phyloP scores from a whole-genome alignment of 2,888 invertebrate species.

The Homarus gammarus region DNA sequence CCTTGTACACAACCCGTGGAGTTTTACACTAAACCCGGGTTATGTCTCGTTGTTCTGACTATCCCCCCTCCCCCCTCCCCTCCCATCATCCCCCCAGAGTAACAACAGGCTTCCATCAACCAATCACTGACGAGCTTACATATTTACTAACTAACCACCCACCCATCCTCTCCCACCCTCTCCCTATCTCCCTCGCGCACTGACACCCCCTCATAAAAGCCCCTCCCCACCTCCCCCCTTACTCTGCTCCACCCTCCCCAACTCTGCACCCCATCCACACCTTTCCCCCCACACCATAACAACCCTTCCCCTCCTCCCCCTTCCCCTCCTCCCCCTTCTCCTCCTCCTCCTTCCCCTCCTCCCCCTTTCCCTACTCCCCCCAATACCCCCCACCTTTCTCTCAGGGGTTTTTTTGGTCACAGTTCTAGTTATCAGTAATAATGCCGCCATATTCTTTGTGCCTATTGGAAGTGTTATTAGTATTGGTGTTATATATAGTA shows the following conservation, averaged over 20 bases:
- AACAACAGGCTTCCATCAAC: neutral
- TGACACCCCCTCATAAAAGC: neutral
- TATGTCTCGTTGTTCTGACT: too few species aligned
- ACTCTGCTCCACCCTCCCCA: neutral
- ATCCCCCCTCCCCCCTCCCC: neutral
- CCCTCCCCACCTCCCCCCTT: conserved; percentile 11
- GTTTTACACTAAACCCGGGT: too few species aligned
- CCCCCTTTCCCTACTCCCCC: neutral
- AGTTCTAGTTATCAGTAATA: too few species aligned
- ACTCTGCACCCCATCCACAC: conserved; percentile 24
- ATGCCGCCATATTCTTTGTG: neutral
- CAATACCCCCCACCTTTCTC: too few species aligned
- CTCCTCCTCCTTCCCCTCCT: conserved; percentile 20
- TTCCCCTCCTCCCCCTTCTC: neutral
- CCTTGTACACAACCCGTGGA: too few species aligned
- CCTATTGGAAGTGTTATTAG: neutral
- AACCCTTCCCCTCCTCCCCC: conserved; percentile 17
- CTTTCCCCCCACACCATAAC: neutral
- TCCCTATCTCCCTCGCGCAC: conserved; percentile 1
- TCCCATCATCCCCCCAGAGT: neutral
- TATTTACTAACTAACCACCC: neutral
- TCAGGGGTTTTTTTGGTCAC: too few species aligned
- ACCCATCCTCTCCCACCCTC: neutral
- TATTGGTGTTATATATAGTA: neutral
- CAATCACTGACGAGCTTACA: neutral